These are phyloP conservation scores for Bursaphelenchus okinawaensis DNA, from an alignment of 2,888 invertebrate species.

Conservation along the genomic window DNA sequence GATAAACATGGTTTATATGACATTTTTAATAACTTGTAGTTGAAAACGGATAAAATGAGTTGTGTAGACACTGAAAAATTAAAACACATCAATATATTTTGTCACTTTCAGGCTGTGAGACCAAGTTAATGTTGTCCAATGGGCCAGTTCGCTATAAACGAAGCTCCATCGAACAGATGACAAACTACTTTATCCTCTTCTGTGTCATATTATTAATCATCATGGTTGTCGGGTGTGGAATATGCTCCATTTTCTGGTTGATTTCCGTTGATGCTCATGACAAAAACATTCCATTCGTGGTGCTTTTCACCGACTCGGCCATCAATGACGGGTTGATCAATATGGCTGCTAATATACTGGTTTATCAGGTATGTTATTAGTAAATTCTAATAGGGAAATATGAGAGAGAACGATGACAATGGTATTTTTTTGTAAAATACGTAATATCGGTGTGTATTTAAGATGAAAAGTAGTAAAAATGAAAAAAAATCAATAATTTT, in stretches of 20 bases:
- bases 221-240: constrained; percentile 59
- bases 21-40: neutral
- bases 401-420: no score
- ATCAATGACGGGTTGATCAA: constrained; percentile 28
- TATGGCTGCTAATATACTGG: constrained; percentile 37
- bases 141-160: constrained; percentile 72
- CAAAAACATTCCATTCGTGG: constrained; percentile 20
- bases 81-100: constrained; percentile 11
- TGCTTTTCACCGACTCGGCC: constrained; percentile 13
- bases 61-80: neutral
- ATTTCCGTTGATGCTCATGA: constrained; percentile 11
- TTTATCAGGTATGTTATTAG: constrained; percentile 35
- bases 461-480: no score
- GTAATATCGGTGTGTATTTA: no score
- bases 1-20: neutral
- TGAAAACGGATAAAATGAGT: no score
- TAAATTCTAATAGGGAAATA: no score
- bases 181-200: constrained; percentile 66
- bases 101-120: constrained; percentile 74
- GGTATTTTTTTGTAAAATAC: no score
- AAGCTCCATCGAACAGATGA: constrained; percentile 81
- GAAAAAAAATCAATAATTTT: no score
- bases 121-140: constrained; percentile 94
- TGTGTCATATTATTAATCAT: constrained; percentile 84
- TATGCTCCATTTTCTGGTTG: constrained; percentile 20